A percentile compares a stretch with the other conserved stretches of the same genome.
Conservation (phyloP, 2,797 vertebrate species). For the Muraenolepis orangiensis region DNA sequence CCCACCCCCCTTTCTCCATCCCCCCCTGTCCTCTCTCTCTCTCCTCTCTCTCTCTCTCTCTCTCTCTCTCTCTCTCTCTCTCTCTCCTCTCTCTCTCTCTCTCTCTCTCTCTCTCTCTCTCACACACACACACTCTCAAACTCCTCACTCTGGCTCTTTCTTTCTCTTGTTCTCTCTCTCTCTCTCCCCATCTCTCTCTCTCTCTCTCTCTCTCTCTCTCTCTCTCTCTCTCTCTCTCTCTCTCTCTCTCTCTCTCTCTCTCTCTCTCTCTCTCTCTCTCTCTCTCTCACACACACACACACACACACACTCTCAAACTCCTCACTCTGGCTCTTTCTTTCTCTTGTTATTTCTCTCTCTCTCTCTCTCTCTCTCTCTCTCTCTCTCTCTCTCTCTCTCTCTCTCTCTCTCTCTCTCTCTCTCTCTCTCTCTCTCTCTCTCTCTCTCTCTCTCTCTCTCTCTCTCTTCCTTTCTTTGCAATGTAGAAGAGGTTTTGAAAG, state of each 20-base stretch:
- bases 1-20: conserved; percentile 77
- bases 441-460: conserved; percentile 73
- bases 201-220: conserved; percentile 80
- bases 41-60: conserved; percentile 57
- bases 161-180: conserved; percentile 69
- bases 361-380: conserved; percentile 77
- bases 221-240: conserved; percentile 58
- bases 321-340: conserved; percentile 61
- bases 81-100: conserved; percentile 55
- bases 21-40: conserved; percentile 72
- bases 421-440: conserved; percentile 65
- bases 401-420: conserved; percentile 71
- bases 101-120: conserved; percentile 78
- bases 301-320: conserved; percentile 66
- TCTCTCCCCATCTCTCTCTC: conserved; percentile 73
- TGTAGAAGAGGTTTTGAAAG: conserved; percentile 88
- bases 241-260: conserved; percentile 80
- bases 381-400: conserved; percentile 78
- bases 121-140: conserved; percentile 66
- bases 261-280: conserved; percentile 61
- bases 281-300: conserved; percentile 71
- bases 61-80: conserved; percentile 80
- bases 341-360: conserved; percentile 71
- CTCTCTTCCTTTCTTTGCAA: conserved; percentile 81
- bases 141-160: conserved; percentile 45